These are phyloP conservation scores for Drosophila malerkotliana DNA, from an alignment of 1,140 invertebrate genomes.

Conservation along the genomic window DNA sequence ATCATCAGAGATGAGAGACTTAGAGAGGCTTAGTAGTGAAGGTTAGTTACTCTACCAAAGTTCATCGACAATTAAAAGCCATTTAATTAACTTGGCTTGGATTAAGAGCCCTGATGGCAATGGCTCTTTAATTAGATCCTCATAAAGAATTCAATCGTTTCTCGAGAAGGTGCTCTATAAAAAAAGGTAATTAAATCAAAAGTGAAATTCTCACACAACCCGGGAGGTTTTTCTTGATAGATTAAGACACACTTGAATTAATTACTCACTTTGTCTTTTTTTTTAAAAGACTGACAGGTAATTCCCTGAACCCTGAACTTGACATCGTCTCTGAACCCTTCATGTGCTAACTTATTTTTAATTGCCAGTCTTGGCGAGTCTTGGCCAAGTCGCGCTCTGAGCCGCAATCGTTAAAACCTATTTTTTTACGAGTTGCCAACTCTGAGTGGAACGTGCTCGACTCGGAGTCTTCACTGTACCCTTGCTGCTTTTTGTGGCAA, in stretches of 20 bases:
- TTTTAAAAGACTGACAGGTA: constrained; percentile 25
- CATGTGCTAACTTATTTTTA: constrained; percentile 77
- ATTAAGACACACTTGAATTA: constrained; percentile 70
- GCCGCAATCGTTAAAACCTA: constrained; percentile 27
- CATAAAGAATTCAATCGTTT: constrained; percentile 67
- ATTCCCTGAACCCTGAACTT: constrained; percentile 62
- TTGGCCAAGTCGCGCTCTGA: constrained; percentile 32
- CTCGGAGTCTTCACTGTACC: constrained; percentile 15
- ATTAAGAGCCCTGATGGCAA: constrained; percentile 60
- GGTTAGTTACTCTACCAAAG: constrained; percentile 1
- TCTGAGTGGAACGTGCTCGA: constrained; percentile 36
- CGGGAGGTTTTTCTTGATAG: constrained; percentile 23
- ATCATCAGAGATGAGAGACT: too few relatives aligned
- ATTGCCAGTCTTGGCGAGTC: constrained; percentile 42
- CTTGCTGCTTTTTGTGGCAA: background rate
- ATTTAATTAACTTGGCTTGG: background rate
- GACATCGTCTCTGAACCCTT: constrained; percentile 44
- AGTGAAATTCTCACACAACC: constrained; percentile 48
- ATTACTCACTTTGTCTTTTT: constrained; percentile 55
- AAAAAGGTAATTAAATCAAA: constrained; percentile 65
- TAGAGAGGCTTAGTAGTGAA: constrained; percentile 7
- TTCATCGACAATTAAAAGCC: constrained; percentile 3
- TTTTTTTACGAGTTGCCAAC: constrained; percentile 42
- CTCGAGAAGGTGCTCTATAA: constrained; percentile 16
- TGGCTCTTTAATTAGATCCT: constrained; percentile 66